Conservation (phyloP, 1,140 invertebrate species). For the Penaeus chinensis region DNA sequence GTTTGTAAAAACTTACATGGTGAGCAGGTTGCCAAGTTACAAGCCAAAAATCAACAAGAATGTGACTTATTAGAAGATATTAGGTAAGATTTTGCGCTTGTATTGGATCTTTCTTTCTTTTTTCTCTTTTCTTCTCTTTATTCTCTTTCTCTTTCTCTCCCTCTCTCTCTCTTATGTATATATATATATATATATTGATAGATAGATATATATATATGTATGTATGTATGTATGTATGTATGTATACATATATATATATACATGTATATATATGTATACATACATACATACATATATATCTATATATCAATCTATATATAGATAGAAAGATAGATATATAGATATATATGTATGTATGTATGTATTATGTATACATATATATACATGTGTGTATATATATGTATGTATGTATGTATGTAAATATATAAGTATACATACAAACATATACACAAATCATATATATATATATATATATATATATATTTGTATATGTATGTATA, state of each 20-base stretch:
- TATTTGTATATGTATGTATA: too few species aligned
- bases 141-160: too few species aligned
- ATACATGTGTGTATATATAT: too few species aligned
- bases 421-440: neutral
- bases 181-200: too few species aligned
- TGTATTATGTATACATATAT: neutral
- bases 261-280: too few species aligned
- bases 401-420: neutral
- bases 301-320: too few species aligned
- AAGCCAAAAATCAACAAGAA: conserved; percentile 95
- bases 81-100: conserved; percentile 70
- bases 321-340: too few species aligned
- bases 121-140: too few species aligned
- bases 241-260: neutral
- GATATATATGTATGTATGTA: too few species aligned
- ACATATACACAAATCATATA: neutral
- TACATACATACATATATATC: too few species aligned
- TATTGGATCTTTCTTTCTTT: neutral
- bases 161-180: too few species aligned
- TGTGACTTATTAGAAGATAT: conserved; percentile 94
- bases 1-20: conserved; percentile 80
- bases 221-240: neutral
- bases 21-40: conserved; percentile 91
- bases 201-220: neutral
- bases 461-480: too few species aligned